A percentile compares a stretch with the other conserved stretches of the same genome.
Evolutionary conservation across 2,113 vertebrate genomes (phyloP).

Genomic region (Brachionichthys hirsutus): DNA sequence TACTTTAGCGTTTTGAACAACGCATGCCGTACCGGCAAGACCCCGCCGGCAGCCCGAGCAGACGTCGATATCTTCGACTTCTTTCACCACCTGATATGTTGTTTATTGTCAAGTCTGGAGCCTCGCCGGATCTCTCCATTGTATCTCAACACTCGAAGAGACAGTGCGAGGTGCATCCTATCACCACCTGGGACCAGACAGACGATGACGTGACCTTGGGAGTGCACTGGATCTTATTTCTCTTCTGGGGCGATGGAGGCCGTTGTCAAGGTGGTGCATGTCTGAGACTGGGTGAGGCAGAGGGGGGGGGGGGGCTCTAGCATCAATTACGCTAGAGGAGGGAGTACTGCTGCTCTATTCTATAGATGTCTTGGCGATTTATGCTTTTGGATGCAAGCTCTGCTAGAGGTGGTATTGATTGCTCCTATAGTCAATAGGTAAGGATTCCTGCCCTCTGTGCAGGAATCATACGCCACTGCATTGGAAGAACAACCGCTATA

Average conservation of each 20-base stretch:
- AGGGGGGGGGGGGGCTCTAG: conserved; percentile 4
- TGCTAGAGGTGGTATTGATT: conserved; percentile 65
- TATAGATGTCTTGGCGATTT: conserved; percentile 61
- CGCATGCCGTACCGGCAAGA: background rate
- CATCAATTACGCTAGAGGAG: conserved; percentile 27
- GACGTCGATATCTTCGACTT: conserved; percentile 70
- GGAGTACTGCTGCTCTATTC: conserved; percentile 45
- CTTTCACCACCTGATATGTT: conserved; percentile 71
- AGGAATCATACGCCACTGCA: conserved; percentile 53
- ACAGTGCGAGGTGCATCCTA: conserved; percentile 61
- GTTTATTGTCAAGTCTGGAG: conserved; percentile 67
- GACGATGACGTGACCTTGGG: conserved; percentile 71
- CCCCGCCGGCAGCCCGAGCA: conserved; percentile 18
- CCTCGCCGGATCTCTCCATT: conserved; percentile 49
- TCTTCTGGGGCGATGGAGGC: conserved; percentile 25
- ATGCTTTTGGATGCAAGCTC: conserved; percentile 45
- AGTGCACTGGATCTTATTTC: conserved; percentile 66
- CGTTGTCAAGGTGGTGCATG: conserved; percentile 5
- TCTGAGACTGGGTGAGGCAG: background rate
- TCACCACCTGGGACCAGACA: conserved; percentile 54
- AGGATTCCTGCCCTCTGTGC: conserved; percentile 42
- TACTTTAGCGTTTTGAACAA: conserved; percentile 31
- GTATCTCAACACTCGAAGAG: conserved; percentile 57
- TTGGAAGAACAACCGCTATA: conserved; percentile 48
- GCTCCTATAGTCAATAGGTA: conserved; percentile 48